Base-by-base conservation (phyloP, 2,797 vertebrate species). In the Ptychadena robeensis region DNA sequence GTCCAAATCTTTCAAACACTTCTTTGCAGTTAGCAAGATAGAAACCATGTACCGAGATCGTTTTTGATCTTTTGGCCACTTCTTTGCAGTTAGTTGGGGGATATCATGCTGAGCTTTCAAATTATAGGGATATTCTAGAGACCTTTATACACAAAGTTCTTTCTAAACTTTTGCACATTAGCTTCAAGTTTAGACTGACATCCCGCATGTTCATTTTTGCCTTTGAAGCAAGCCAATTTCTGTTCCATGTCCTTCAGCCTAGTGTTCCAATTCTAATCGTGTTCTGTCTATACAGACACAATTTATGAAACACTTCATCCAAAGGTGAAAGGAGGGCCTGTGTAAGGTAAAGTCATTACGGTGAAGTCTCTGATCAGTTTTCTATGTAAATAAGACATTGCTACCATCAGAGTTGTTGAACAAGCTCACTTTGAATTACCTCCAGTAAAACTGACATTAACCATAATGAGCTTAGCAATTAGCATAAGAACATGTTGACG, bases 251-350 rank as follows among this genome's bases (percentile, higher is more conserved):
- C 79, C 79, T 82, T 75, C 70, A 68, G 28, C 27, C 31, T n/a
- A 61, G 30, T 57, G 64, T 76, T 69, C 40, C 32, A 74, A 67
- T 66, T 68, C 64, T 75, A 76, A 69, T 82, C 35, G 34, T 63
- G 32, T 69, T 40, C 40, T 69, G 48, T 59, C 64, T 82, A 30
- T 69, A 25, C 2, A 32, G 34, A 63, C 31, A 28, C n/a, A 40
- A 82, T 77, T 64, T 77, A 71, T 82, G 59, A 70, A 71, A 82
- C 73, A 71, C 80, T 68, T 69, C 71, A 63, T 82, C 15, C n/a
- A 71, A 32, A 82, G 66, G 73, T 77, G 59, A 72, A 15, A 48
- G 40, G 22, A 75, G 66, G n/a, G 18, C 28, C 28, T 38, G 22
- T 9, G 27, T 37, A 71, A 71, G 67, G 35, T 72, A 48, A 44